These are phyloP conservation scores for Pilophorus perplexus DNA, from an alignment of 2,888 invertebrate genomes.

Conservation along the genomic window DNA sequence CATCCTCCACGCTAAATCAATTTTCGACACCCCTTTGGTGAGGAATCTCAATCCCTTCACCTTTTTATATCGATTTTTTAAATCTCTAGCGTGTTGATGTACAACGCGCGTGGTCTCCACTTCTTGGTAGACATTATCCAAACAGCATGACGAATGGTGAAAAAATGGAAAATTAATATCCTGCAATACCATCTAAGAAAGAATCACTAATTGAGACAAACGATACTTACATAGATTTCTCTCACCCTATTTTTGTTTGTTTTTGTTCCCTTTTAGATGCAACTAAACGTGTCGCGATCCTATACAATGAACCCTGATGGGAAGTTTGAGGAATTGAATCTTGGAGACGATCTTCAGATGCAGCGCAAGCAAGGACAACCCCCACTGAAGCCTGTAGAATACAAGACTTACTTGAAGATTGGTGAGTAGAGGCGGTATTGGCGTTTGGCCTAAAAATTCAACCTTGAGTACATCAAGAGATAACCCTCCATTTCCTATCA, in stretches of 20 bases:
- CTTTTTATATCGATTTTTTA: conserved; percentile 1
- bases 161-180: no score
- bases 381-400: conserved; percentile 58
- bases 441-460: no score
- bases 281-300: conserved; percentile 62
- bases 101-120: not conserved
- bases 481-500: no score
- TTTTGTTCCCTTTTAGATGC: conserved; percentile 54
- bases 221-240: no score
- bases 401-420: conserved; percentile 64
- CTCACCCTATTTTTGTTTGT: no score
- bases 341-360: conserved; percentile 52
- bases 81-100: not conserved
- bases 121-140: not conserved
- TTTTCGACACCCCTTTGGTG: conserved; percentile 67
- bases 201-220: no score
- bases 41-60: conserved; percentile 46
- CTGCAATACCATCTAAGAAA: no score
- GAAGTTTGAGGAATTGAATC: conserved; percentile 57
- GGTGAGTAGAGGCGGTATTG: no score
- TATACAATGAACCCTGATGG: conserved; percentile 64
- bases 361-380: conserved; percentile 53
- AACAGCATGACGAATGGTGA: no score
- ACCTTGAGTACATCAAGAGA: no score
- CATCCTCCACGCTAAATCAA: conserved; percentile 67